Percentiles rank a stretch among this genome's conserved stretches.
Evolutionary conservation across 1,140 invertebrate genomes (phyloP).

Genomic region (Phortica variegata): DNA sequence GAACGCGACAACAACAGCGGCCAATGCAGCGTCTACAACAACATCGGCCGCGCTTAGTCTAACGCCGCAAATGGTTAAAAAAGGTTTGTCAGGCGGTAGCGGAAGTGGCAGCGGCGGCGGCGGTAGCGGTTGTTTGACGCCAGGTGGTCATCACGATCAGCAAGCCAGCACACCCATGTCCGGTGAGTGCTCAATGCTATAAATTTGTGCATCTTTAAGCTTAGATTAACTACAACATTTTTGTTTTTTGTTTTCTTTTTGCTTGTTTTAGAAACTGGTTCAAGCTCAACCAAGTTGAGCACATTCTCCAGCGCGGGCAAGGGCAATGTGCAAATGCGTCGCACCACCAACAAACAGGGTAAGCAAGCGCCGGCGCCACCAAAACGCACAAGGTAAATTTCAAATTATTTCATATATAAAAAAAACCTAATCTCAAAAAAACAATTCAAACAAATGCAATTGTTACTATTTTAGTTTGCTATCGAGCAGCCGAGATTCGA

Average conservation of each 20-base stretch:
- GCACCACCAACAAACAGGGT: conserved; percentile 83
- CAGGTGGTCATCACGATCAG: conserved; percentile 36
- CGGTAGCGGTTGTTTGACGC: conserved; percentile 21
- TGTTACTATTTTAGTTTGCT: conserved; percentile 64
- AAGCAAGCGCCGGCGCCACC: conserved; percentile 94
- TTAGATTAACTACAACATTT: background rate
- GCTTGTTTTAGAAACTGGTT: conserved; percentile 59
- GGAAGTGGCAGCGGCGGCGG: conserved; percentile 5
- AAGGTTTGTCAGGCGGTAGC: conserved; percentile 60
- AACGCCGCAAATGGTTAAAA: conserved; percentile 72
- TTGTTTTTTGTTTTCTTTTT: background rate
- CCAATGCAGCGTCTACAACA: conserved; percentile 15
- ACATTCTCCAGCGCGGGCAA: conserved; percentile 66
- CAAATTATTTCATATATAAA: background rate
- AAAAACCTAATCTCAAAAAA: background rate
- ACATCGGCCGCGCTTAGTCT: conserved; percentile 60
- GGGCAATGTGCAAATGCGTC: conserved; percentile 76
- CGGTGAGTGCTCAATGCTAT: conserved; percentile 28
- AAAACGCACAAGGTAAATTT: conserved; percentile 81
- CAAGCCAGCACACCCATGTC: conserved; percentile 55
- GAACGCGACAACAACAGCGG: conserved; percentile 60
- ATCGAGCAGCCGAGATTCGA: conserved; percentile 66
- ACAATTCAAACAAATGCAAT: background rate
- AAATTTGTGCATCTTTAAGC: conserved; percentile 1
- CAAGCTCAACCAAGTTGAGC: conserved; percentile 64